Percentiles rank a stretch among this genome's conserved stretches.
phyloP scores from a whole-genome alignment of 2,797 vertebrate species.

The Catostomus latipinnis region DNA sequence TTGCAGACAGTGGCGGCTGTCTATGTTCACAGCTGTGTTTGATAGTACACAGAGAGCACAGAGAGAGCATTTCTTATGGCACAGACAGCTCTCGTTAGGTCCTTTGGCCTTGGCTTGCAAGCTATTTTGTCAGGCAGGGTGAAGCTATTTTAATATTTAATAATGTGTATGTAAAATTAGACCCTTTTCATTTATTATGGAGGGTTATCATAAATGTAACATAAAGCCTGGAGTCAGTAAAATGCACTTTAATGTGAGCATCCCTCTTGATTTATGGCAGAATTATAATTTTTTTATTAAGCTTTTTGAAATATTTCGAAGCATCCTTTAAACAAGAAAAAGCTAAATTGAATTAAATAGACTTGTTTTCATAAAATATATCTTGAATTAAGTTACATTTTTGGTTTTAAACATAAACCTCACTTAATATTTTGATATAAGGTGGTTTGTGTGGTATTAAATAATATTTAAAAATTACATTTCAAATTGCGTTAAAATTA shows the following conservation, averaged over 20 bases:
- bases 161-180: conserved; percentile 19
- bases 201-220: not conserved
- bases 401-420: too few relatives aligned
- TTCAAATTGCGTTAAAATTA: too few relatives aligned
- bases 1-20: conserved; percentile 72
- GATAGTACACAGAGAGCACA: conserved; percentile 68
- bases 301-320: too few relatives aligned
- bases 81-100: conserved; percentile 60
- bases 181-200: conserved; percentile 18
- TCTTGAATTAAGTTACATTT: too few relatives aligned
- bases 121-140: conserved; percentile 59
- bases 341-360: too few relatives aligned
- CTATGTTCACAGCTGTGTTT: conserved; percentile 78
- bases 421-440: too few relatives aligned
- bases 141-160: conserved; percentile 28
- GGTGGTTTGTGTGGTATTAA: too few relatives aligned
- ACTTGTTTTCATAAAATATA: too few relatives aligned
- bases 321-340: too few relatives aligned
- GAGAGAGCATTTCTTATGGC: conserved; percentile 59
- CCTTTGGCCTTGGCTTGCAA: conserved; percentile 47
- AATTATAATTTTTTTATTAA: too few relatives aligned
- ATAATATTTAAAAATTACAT: too few relatives aligned
- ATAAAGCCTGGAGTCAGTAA: not conserved
- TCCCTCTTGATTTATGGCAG: not conserved
- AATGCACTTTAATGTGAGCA: not conserved